Conservation (phyloP, 2,113 vertebrate species). For the Microcebus ravelobensis region DNA sequence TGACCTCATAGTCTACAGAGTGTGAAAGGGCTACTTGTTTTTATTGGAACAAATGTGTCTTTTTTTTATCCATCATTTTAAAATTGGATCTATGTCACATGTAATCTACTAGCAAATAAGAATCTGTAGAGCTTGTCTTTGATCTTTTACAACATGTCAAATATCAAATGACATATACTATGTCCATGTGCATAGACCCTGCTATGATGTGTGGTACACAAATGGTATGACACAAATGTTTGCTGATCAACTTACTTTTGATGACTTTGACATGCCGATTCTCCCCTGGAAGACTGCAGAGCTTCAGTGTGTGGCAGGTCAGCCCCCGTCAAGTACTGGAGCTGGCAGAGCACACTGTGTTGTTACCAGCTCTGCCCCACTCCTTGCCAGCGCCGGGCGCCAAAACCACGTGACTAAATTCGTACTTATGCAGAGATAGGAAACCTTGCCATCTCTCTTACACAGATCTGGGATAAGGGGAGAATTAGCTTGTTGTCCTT, state of each 20-base stretch:
- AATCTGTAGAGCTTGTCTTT: neutral
- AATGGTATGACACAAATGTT: neutral
- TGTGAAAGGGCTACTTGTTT: neutral
- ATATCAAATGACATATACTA: neutral
- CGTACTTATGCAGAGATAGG: neutral
- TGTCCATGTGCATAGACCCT: neutral
- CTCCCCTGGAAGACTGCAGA: neutral
- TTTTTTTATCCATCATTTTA: neutral
- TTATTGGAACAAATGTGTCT: neutral
- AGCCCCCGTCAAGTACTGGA: accelerated
- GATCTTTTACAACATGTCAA: neutral
- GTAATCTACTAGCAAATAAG: neutral
- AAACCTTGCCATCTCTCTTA: neutral
- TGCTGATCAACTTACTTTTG: neutral
- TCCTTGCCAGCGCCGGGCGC: neutral
- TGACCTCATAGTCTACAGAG: neutral
- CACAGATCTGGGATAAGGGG: neutral
- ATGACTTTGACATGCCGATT: neutral
- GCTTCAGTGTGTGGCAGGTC: too few species aligned
- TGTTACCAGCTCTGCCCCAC: neutral
- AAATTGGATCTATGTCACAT: neutral
- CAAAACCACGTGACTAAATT: neutral
- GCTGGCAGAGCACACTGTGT: neutral
- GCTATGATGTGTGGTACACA: neutral
- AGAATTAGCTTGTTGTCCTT: neutral